Base-by-base conservation (phyloP, 1,140 invertebrate genomes). In the Danaus plexippus region DNA sequence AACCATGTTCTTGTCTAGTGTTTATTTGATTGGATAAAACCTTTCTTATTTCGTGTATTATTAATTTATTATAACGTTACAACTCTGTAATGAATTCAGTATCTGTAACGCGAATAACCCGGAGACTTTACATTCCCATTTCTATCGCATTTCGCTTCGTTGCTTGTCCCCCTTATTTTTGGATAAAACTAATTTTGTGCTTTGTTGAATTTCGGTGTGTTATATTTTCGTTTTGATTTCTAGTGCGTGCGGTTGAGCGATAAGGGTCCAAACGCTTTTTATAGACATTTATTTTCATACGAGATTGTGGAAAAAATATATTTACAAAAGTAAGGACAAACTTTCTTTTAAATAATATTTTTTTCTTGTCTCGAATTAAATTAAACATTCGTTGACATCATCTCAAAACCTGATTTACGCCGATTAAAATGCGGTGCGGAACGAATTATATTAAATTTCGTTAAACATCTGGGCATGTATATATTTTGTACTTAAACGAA, bases 181-280 rank as follows among this genome's bases (percentile, higher is more conserved):
- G 74, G 66, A 75, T 79, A 72, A 79, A 79, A 72, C 76, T 77
- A 79, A 79, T 79, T 79, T 79, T 73, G 72, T 79, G 76, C 76
- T 77, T 79, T 79, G 76, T 77, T 79, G 74, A 77, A 70, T 79
- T 63, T 46, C 67, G 63, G 57, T 70, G 69, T 79, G 72, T 75
- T 69, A 72, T 72, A 75, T 73, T 78, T 73, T 76, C 64, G 73
- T 73, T 79, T 68, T 53, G 66, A 67, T 69, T 73, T 64, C 59
- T 53, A 53, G 52, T 56, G 55, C 56, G 65, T 71, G 75, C 54
- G 64, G 47, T 60, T 54, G 50, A 11, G 47, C 49, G 74, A 75
- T 77, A 74, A 71, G 70, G 52, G 52, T 43, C 18, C 32, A 11
- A 52, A 10, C 45, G 40, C 43, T 57, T 43, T 62, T 59, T 22